phyloP scores from a whole-genome alignment of 2,113 vertebrate species.

The Burhinus bistriatus region DNA sequence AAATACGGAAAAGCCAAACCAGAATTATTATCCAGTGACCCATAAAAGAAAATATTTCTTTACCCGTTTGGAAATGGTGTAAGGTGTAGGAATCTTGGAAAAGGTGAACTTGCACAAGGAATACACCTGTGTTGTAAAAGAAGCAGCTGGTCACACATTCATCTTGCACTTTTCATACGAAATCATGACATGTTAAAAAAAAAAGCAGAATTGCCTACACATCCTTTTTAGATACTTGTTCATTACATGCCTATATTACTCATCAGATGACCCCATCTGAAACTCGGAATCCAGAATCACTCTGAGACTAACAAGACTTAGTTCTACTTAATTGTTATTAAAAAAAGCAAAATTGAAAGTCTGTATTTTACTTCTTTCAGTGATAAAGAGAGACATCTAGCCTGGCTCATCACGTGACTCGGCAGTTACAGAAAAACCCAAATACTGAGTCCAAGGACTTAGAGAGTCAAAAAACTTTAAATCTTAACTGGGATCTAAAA shows the following conservation, averaged over 20 bases:
- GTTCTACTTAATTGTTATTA: not conserved
- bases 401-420: not conserved
- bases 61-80: slow-evolving; percentile 91
- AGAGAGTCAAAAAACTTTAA: not conserved
- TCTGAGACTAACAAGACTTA: not conserved
- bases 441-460: not conserved
- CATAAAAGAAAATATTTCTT: not conserved
- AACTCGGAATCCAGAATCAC: not conserved
- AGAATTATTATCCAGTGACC: not conserved
- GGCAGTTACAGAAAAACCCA: not conserved
- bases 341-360: not conserved
- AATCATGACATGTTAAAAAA: not conserved
- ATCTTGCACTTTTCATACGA: not conserved
- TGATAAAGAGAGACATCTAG: not conserved
- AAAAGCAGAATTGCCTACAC: not conserved
- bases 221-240: not conserved
- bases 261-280: not conserved
- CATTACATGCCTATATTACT: not conserved
- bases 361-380: not conserved
- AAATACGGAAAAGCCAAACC: not conserved
- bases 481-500: not conserved
- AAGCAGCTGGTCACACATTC: not conserved
- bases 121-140: slow-evolving; percentile 82
- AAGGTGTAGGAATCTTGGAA: slow-evolving; percentile 94
- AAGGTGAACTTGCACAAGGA: slow-evolving; percentile 93